Evolutionary conservation across 23 tunicate genomes (phyloP), one percentile per base, ranked within the genome.

Genomic region (Oikopleura albicans): DNA sequence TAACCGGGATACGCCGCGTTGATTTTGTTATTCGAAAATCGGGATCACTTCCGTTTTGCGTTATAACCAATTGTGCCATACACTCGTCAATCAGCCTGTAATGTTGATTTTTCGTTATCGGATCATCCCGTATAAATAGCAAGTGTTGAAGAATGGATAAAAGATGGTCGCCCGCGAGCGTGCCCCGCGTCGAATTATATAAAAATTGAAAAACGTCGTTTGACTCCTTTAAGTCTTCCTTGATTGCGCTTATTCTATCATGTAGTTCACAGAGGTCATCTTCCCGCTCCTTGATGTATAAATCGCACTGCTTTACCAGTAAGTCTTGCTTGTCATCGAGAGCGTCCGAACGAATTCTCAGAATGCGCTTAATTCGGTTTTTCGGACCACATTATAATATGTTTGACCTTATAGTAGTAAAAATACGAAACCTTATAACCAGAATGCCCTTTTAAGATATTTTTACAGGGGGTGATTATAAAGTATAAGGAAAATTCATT

Each of bases 51-150:
- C 79, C 79, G 37, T 71, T 71, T 34, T 16, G 79, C 37, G 79
- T 71, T 12, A 71, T 71, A 2, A 71, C 79, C 2, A 71, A 87
- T 76, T 94, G 98, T 0, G 95, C 88, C 39, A 94, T 91, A 84
- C 95, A 91, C 75, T 94, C 98, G 40, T 94, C 98, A n/a, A 94
- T 90, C 39, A 89, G 87, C 27, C 89, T 76, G 83, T 89, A 89
- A 66, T 87, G 79, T 29, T 71, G 79, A 2, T 16, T 12, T 71
- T 71, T 71, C 34, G 79, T 71, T 4, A 71, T 37, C 27, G 79
- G 79, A 29, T 71, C 79, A 31, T 71, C 79, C 4, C 79, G 33
- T 12, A 71, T 29, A 29, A 71, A 71, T 71, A 71, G 79, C 31
- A 71, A 71, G 37, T 71, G 79, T 29, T 71, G 79, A 12, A 71